Evolutionary conservation across 2,888 invertebrate genomes (phyloP), one percentile per base, ranked within the genome.

Genomic region (Hypolimnas misippus): DNA sequence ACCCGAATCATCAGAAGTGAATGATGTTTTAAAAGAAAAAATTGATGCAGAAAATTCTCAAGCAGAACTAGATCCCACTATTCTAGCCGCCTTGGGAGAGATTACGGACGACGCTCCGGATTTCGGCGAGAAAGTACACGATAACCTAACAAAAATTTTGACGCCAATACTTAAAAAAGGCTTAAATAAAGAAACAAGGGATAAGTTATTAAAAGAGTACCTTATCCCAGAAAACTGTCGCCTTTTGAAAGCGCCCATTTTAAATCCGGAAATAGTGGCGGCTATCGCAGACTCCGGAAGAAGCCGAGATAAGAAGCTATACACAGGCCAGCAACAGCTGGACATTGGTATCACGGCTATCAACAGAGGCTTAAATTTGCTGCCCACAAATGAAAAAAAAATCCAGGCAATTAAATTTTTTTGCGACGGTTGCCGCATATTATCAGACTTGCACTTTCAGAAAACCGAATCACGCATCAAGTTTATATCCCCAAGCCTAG

Each of bases 181-280:
- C 12, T 16, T 42, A 7, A 17, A 4, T 6, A 42, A 42, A 16
- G 42, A 42, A 16, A 16, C 17, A 14, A 14, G 17, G 14, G 42
- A 42, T 12, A 42, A 42, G 16, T 8, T 42, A 17, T 4, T 17
- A 5, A 40, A 40, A 40, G 42, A 42, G 17, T 42, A 14, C 42
- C 16, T 42, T 14, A 8, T 42, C 5, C 44, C 44, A 44, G 44
- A 44, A 16, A 44, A 44, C 19, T 44, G 16, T 44, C 8, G 10
- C 3, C 5, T 40, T 8, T n/a, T 42, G 10, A 7, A 14, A 25
- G 25, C 54, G 21, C 54, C 54, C 21, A 29, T n/a, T 25, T 42
- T 55, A 29, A 55, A 55, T 25, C 25, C 55, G 4, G 55, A 55
- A 17, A 55, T 55, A 29, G 6, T n/a, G n/a, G 29, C 55, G 10